A percentile compares a stretch with the other conserved stretches of the same genome.
These are phyloP conservation scores for Brachyalestes nurse DNA, from an alignment of 2,797 vertebrate species.

Conservation along the genomic window DNA sequence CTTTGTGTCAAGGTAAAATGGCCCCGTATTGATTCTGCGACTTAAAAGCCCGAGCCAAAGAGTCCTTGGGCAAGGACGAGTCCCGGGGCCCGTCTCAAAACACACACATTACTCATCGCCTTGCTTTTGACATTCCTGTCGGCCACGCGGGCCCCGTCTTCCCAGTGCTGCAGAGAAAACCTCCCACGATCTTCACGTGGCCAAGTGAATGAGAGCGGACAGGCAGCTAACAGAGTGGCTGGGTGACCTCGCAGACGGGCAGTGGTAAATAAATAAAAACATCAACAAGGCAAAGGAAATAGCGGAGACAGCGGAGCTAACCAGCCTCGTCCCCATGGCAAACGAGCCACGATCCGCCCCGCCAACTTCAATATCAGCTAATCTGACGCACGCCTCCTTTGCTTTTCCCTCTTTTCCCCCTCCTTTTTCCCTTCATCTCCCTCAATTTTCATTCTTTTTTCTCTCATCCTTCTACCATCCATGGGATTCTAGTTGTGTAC, in stretches of 20 bases:
- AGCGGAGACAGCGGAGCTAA: slow-evolving; percentile 17
- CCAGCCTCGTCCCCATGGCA: slow-evolving; percentile 17
- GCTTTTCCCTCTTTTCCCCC: not conserved
- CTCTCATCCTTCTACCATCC: not conserved
- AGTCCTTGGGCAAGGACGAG: slow-evolving; percentile 33
- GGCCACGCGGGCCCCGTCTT: not conserved
- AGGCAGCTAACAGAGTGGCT: slow-evolving; percentile 1
- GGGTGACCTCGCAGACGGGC: not conserved
- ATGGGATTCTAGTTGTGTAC: too few relatives aligned
- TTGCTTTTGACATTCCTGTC: not conserved
- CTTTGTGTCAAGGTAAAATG: not conserved
- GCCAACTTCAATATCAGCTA: slow-evolving; percentile 36
- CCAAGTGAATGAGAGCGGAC: slow-evolving; percentile 33
- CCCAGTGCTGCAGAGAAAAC: not conserved
- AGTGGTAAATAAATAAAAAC: slow-evolving; percentile 35
- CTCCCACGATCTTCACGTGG: not conserved
- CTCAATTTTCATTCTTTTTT: too few relatives aligned
- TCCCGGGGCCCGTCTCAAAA: not conserved
- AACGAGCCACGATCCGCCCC: slow-evolving; percentile 20
- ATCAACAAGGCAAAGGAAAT: slow-evolving; percentile 10
- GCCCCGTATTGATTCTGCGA: not conserved
- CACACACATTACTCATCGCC: slow-evolving; percentile 9
- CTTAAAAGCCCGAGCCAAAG: not conserved
- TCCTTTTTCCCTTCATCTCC: not conserved
- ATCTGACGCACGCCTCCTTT: slow-evolving; percentile 33